Evolutionary conservation across 2,797 vertebrate species (phyloP).

Genomic region (Acanthopagrus latus): DNA sequence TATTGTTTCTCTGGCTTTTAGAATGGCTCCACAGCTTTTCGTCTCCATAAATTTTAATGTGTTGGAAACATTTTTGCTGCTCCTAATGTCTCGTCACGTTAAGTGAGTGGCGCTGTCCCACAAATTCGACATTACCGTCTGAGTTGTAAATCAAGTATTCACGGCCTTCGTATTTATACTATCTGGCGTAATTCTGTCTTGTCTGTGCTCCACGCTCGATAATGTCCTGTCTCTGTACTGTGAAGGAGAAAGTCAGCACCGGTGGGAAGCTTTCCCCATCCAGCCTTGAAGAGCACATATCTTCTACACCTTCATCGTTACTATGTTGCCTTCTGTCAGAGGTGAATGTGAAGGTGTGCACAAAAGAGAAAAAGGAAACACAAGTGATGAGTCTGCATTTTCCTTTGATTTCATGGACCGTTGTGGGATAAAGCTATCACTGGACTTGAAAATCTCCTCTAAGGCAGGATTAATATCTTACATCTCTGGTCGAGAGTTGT

Average conservation of each 20-base stretch:
- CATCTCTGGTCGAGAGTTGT: neutral
- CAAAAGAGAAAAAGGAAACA: neutral
- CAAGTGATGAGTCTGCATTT: conserved; percentile 15
- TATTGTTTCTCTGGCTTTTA: neutral
- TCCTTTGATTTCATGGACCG: neutral
- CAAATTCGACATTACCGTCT: conserved; percentile 13
- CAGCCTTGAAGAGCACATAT: conserved; percentile 31
- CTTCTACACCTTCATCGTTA: conserved; percentile 22
- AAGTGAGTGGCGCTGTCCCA: neutral
- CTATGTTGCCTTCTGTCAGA: conserved; percentile 17
- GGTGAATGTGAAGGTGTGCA: conserved; percentile 1
- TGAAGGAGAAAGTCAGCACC: conserved; percentile 26
- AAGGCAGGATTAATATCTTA: neutral
- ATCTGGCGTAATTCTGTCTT: conserved; percentile 34
- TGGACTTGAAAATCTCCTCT: neutral
- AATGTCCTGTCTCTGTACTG: conserved; percentile 33
- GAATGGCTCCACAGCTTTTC: neutral
- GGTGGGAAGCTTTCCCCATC: conserved; percentile 18
- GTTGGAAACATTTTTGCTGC: conserved; percentile 4
- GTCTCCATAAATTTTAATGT: conserved; percentile 8
- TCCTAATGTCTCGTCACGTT: conserved; percentile 15
- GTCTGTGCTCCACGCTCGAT: conserved; percentile 26
- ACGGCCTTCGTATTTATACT: conserved; percentile 28
- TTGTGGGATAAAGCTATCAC: neutral
- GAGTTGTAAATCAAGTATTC: conserved; percentile 32